A percentile compares a stretch with the other conserved stretches of the same genome.
These are phyloP conservation scores for Arge pagana DNA, from an alignment of 2,888 invertebrate species.

Conservation along the genomic window DNA sequence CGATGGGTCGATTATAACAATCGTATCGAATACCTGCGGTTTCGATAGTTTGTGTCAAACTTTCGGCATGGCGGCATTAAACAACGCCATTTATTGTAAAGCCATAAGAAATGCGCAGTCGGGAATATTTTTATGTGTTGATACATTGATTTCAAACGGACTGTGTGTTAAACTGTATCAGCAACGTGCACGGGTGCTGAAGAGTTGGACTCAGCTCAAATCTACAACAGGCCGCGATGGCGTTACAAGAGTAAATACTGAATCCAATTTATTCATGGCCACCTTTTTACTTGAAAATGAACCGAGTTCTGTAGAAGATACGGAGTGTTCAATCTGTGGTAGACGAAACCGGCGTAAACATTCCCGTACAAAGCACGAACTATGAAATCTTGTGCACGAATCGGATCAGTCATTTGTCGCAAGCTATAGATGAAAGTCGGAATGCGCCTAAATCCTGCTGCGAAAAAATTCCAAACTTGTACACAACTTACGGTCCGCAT, in stretches of 20 bases:
- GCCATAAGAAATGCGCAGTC: conserved; percentile 5
- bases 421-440: conserved; percentile 12
- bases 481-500: conserved; percentile 4
- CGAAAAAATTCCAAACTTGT: not conserved
- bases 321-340: conserved; percentile 3
- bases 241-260: conserved; percentile 2
- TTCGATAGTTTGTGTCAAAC: conserved; percentile 8
- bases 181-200: conserved; percentile 4
- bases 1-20: not conserved
- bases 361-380: conserved; percentile 12
- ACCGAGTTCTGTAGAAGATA: conserved; percentile 7
- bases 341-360: not conserved
- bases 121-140: conserved; percentile 9
- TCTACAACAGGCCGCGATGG: not conserved
- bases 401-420: conserved; percentile 8
- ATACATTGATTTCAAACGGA: conserved; percentile 3
- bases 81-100: conserved; percentile 8
- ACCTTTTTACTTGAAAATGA: conserved; percentile 10
- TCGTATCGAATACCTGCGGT: conserved; percentile 8
- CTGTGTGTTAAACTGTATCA: conserved; percentile 7
- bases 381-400: not conserved
- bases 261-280: conserved; percentile 3
- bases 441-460: conserved; percentile 4
- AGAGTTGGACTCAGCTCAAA: not conserved
- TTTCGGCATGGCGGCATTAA: not conserved